These are phyloP conservation scores for Xylocopa sonorina DNA, from an alignment of 1,140 invertebrate species.

Conservation along the genomic window DNA sequence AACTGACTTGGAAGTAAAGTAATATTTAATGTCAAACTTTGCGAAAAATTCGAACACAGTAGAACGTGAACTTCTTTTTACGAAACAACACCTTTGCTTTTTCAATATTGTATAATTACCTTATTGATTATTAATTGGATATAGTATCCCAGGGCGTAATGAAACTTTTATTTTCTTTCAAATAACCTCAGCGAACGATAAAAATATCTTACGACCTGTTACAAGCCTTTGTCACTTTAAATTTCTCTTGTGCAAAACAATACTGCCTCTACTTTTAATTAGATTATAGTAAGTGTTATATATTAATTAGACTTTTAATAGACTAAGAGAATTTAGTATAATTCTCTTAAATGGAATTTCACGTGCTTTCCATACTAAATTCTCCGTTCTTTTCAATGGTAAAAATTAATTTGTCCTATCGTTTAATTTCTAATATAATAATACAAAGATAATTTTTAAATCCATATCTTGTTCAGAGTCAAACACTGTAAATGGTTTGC, in stretches of 20 bases:
- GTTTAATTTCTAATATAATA: no score
- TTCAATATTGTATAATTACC: constrained; percentile 11
- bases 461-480: no score
- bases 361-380: background rate
- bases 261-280: background rate
- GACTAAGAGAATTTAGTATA: no score
- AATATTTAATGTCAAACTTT: no score
- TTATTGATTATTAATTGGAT: constrained; percentile 8
- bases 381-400: no score
- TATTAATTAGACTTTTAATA: no score
- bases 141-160: constrained; percentile 12
- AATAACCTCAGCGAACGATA: constrained; percentile 7
- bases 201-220: constrained; percentile 19
- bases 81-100: background rate
- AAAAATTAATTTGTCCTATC: no score
- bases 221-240: constrained; percentile 23
- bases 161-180: constrained; percentile 22
- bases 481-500: no score
- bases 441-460: no score
- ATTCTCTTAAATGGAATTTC: background rate
- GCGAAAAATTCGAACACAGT: background rate
- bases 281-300: no score
- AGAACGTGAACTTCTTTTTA: background rate
- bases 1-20: no score
- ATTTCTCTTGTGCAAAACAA: background rate